These are phyloP conservation scores for Drosophila mettleri DNA, from an alignment of 2,888 invertebrate genomes.

Conservation along the genomic window DNA sequence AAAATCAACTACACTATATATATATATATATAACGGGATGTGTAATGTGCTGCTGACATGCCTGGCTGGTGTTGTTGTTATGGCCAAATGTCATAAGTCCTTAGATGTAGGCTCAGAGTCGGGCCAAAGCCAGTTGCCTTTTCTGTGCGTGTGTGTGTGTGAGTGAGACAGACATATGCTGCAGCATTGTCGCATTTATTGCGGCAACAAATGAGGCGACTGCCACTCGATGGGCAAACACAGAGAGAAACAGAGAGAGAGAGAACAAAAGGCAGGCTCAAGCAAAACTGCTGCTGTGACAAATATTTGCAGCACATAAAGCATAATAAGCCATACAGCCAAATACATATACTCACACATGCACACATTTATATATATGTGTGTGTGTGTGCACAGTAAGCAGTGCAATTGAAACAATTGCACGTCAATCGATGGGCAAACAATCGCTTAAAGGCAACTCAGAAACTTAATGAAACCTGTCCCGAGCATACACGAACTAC, in stretches of 20 bases:
- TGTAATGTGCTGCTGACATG: conserved; percentile 78
- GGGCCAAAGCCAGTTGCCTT: conserved; percentile 27
- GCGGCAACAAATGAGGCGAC: conserved; percentile 43
- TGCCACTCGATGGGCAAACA: conserved; percentile 36
- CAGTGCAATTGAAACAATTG: conserved; percentile 27
- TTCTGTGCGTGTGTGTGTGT: conserved; percentile 29
- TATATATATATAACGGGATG: conserved; percentile 17
- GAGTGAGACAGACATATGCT: conserved; percentile 23
- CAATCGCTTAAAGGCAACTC: conserved; percentile 34
- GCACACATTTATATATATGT: not conserved
- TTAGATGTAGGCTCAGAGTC: conserved; percentile 55
- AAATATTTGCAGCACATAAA: conserved; percentile 65
- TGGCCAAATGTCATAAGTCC: conserved; percentile 74
- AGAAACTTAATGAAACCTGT: conserved; percentile 49
- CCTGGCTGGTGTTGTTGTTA: conserved; percentile 35
- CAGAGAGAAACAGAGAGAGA: conserved; percentile 9
- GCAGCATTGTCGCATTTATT: conserved; percentile 35
- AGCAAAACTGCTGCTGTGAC: conserved; percentile 37
- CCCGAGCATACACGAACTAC: conserved; percentile 12
- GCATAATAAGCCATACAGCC: conserved; percentile 49
- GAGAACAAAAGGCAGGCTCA: conserved; percentile 4
- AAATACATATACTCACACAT: conserved; percentile 10
- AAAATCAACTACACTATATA: conserved; percentile 62
- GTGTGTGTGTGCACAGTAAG: not conserved
- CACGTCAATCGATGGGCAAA: conserved; percentile 57